phyloP scores from a whole-genome alignment of 2,113 vertebrate genomes.

The Uria aalge region DNA sequence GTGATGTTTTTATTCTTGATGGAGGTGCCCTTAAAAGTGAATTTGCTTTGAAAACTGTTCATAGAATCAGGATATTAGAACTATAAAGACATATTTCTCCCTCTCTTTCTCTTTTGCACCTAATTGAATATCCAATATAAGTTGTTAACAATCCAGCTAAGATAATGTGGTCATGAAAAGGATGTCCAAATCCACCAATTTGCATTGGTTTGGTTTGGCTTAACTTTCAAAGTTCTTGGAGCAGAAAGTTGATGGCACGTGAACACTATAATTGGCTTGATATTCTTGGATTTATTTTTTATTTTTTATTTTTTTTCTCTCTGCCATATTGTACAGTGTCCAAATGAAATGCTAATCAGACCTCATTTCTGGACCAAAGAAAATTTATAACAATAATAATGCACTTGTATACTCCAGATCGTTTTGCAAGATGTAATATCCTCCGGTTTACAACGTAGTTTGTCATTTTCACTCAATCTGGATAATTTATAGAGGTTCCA shows the following conservation, averaged over 20 bases:
- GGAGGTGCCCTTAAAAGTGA: slow-evolving; percentile 68
- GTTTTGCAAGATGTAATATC: slow-evolving; percentile 47
- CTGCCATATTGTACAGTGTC: slow-evolving; percentile 75
- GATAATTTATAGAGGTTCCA: slow-evolving; percentile 33
- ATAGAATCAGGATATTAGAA: slow-evolving; percentile 40
- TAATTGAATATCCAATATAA: slow-evolving; percentile 88
- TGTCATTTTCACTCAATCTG: slow-evolving; percentile 55
- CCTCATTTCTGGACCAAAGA: slow-evolving; percentile 71
- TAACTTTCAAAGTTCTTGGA: slow-evolving; percentile 85
- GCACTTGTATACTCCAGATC: slow-evolving; percentile 46
- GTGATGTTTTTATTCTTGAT: slow-evolving; percentile 61
- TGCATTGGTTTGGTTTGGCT: slow-evolving; percentile 89
- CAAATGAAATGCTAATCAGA: slow-evolving; percentile 73
- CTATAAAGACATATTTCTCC: slow-evolving; percentile 31
- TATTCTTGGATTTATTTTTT: slow-evolving; percentile 74
- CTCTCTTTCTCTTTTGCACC: slow-evolving; percentile 24
- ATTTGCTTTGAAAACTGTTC: slow-evolving; percentile 62
- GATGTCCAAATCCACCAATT: slow-evolving; percentile 87
- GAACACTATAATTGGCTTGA: slow-evolving; percentile 83
- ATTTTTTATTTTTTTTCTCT: slow-evolving; percentile 75
- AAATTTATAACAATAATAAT: slow-evolving; percentile 56
- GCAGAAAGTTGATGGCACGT: slow-evolving; percentile 81
- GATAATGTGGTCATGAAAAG: slow-evolving; percentile 88
- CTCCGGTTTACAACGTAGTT: slow-evolving; percentile 39
- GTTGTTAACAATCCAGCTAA: slow-evolving; percentile 81